Evolutionary conservation across 2,888 invertebrate species (phyloP).

Genomic region (Cephus rjabovi): DNA sequence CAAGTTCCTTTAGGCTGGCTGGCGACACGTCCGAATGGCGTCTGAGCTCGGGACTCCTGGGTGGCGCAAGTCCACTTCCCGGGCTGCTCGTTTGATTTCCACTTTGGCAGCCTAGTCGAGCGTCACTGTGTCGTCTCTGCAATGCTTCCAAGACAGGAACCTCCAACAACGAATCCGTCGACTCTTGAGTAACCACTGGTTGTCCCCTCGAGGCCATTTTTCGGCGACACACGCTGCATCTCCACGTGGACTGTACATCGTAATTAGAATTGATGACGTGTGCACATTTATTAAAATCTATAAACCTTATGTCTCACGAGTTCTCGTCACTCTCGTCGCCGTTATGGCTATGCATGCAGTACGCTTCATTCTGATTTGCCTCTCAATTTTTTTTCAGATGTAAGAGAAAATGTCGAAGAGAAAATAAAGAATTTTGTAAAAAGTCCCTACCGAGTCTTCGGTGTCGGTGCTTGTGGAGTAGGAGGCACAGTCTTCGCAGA

Average conservation of each 20-base stretch:
- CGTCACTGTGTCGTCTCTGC: slow-evolving; percentile 85
- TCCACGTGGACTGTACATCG: slow-evolving; percentile 78
- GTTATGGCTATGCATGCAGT: too few species aligned
- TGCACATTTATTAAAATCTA: too few species aligned
- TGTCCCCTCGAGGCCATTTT: slow-evolving; percentile 83
- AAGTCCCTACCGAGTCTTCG: slow-evolving; percentile 79
- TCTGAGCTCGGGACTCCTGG: slow-evolving; percentile 83
- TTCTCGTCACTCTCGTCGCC: too few species aligned
- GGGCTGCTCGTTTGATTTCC: slow-evolving; percentile 63
- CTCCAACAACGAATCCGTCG: slow-evolving; percentile 85
- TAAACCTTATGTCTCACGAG: too few species aligned
- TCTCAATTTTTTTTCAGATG: too few species aligned
- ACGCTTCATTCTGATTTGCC: too few species aligned
- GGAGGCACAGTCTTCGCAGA: slow-evolving; percentile 94
- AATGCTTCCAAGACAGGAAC: slow-evolving; percentile 83
- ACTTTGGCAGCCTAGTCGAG: slow-evolving; percentile 72
- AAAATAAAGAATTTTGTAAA: too few species aligned
- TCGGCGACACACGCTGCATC: slow-evolving; percentile 89
- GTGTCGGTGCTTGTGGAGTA: slow-evolving; percentile 88
- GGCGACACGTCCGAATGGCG: slow-evolving; percentile 90
- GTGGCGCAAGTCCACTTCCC: slow-evolving; percentile 80
- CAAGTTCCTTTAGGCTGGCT: slow-evolving; percentile 87
- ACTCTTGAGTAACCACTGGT: slow-evolving; percentile 79
- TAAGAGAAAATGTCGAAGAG: too few species aligned
- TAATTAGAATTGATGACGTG: too few species aligned